A percentile compares a stretch with the other conserved stretches of the same genome.
These are phyloP conservation scores for Onychorhynchus coronatus DNA, from an alignment of 2,113 vertebrate species.

Conservation along the genomic window DNA sequence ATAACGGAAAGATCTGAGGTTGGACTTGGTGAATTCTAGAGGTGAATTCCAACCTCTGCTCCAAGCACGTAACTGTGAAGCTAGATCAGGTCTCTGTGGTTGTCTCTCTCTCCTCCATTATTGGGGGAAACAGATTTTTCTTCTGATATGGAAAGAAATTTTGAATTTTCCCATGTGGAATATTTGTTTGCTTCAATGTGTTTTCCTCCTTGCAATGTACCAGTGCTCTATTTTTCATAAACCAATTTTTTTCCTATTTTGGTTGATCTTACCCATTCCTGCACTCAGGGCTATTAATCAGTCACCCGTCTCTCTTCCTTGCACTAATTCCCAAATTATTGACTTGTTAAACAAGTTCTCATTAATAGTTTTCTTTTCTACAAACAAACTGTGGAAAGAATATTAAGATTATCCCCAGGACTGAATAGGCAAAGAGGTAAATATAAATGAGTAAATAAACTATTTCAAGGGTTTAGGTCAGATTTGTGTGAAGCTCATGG, in stretches of 20 bases:
- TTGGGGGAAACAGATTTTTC: neutral
- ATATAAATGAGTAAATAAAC: neutral
- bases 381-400: neutral
- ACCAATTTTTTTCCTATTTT: neutral
- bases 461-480: neutral
- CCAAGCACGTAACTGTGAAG: neutral
- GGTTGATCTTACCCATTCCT: neutral
- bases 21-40: neutral
- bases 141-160: neutral
- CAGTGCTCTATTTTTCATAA: neutral
- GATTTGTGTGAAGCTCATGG: neutral
- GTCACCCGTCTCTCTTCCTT: neutral
- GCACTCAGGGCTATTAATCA: neutral
- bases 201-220: neutral
- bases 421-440: neutral
- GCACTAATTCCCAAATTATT: neutral
- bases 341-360: neutral
- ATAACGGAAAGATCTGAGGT: neutral
- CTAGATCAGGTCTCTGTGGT: neutral
- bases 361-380: neutral
- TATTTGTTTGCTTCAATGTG: neutral
- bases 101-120: neutral
- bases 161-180: neutral
- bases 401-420: neutral
- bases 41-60: neutral